phyloP scores from a whole-genome alignment of 2,888 invertebrate genomes.

The Dicycla oo region DNA sequence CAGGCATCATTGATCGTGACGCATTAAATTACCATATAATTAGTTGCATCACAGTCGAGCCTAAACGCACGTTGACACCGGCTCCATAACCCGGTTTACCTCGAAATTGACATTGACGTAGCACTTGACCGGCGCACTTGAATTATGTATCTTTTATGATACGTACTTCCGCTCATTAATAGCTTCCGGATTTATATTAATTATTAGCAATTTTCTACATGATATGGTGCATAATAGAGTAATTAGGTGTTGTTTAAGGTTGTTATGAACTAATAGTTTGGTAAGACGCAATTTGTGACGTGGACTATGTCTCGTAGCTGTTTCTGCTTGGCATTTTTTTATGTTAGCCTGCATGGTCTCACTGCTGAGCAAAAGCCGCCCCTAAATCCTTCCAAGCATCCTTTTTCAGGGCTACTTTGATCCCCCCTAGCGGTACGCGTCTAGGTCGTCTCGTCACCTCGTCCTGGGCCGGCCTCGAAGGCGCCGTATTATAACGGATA shows the following conservation, averaged over 20 bases:
- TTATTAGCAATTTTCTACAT: conserved; percentile 28
- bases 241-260: conserved; percentile 20
- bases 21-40: conserved; percentile 1
- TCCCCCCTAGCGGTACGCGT: too few relatives aligned
- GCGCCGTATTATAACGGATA: too few relatives aligned
- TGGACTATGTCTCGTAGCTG: background rate
- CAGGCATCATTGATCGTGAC: conserved; percentile 14
- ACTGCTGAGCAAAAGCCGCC: too few relatives aligned
- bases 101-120: conserved; percentile 67
- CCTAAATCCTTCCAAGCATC: too few relatives aligned
- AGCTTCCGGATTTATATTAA: conserved; percentile 58
- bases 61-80: conserved; percentile 39
- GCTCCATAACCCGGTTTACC: conserved; percentile 62
- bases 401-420: too few relatives aligned
- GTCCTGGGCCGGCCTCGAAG: too few relatives aligned
- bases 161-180: conserved; percentile 61
- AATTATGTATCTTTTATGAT: background rate
- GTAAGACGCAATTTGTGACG: background rate
- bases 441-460: too few relatives aligned
- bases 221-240: background rate
- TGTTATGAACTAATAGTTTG: background rate
- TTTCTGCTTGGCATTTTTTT: background rate
- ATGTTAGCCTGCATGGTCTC: too few relatives aligned
- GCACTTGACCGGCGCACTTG: conserved; percentile 46
- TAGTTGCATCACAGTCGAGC: conserved; percentile 45